Conservation (phyloP, 2,113 vertebrate genomes). For the Leptodactylus fuscus region DNA sequence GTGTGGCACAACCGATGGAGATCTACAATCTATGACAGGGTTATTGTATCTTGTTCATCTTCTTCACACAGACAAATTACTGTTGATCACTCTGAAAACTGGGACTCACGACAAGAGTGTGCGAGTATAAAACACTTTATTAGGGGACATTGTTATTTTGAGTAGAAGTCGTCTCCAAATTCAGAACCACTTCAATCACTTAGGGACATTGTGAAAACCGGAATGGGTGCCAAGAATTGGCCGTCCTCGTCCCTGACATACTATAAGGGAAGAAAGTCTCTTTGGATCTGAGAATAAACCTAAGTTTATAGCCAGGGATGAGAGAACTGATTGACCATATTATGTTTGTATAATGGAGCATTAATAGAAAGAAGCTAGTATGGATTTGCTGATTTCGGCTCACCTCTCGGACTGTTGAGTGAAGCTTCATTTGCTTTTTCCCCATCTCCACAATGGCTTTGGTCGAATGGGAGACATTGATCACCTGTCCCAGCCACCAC, state of each 20-base stretch:
- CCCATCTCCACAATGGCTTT: slow-evolving; percentile 95
- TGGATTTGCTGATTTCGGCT: too few relatives aligned
- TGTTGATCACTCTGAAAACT: not conserved
- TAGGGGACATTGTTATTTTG: too few relatives aligned
- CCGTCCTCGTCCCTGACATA: not conserved
- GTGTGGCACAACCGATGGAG: too few relatives aligned
- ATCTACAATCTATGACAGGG: too few relatives aligned
- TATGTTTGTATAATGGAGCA: not conserved
- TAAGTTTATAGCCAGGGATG: not conserved
- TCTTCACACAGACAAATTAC: not conserved
- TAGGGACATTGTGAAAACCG: too few relatives aligned
- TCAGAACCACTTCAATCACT: too few relatives aligned
- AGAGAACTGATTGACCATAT: not conserved
- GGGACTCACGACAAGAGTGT: not conserved
- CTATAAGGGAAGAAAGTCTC: not conserved
- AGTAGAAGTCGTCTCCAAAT: too few relatives aligned
- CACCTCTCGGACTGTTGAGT: slow-evolving; percentile 96
- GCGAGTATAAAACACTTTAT: not conserved
- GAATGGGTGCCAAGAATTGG: not conserved
- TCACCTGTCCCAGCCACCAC: slow-evolving; percentile 95
- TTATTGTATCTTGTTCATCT: too few relatives aligned
- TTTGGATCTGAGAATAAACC: not conserved
- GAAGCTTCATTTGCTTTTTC: slow-evolving; percentile 90
- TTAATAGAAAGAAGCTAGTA: not conserved
- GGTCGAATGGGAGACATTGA: slow-evolving; percentile 95